These are phyloP conservation scores for Alviniconcha marisindica DNA, from an alignment of 1,140 invertebrate genomes.

Conservation along the genomic window DNA sequence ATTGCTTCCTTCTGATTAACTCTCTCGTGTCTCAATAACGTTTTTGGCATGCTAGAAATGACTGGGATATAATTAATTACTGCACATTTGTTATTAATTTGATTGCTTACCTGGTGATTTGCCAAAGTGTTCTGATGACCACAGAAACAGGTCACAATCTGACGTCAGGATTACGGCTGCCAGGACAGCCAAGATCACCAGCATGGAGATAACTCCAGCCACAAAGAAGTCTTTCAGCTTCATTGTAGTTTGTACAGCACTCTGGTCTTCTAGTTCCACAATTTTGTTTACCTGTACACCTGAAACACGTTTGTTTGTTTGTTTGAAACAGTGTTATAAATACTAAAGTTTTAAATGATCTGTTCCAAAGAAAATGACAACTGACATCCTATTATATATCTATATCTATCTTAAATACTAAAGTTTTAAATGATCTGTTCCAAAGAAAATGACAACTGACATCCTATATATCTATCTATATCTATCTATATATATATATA, in stretches of 20 bases:
- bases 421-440: neutral
- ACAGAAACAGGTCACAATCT: constrained; percentile 63
- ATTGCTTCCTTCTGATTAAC: too few species aligned
- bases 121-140: constrained; percentile 53
- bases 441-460: neutral
- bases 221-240: neutral
- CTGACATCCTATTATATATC: neutral
- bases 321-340: neutral
- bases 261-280: too few species aligned
- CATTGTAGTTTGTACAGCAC: neutral
- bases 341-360: neutral
- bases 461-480: neutral
- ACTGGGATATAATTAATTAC: too few species aligned
- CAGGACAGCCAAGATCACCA: constrained; percentile 9
- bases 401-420: too few species aligned
- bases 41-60: too few species aligned
- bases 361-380: neutral
- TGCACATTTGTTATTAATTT: too few species aligned
- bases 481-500: too few species aligned
- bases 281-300: too few species aligned
- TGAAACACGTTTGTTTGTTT: too few species aligned
- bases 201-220: neutral
- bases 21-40: too few species aligned
- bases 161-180: constrained; percentile 47
- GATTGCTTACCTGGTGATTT: constrained; percentile 23